Evolutionary conservation across 2,113 vertebrate species (phyloP).

Genomic region (Etia nguti): DNA sequence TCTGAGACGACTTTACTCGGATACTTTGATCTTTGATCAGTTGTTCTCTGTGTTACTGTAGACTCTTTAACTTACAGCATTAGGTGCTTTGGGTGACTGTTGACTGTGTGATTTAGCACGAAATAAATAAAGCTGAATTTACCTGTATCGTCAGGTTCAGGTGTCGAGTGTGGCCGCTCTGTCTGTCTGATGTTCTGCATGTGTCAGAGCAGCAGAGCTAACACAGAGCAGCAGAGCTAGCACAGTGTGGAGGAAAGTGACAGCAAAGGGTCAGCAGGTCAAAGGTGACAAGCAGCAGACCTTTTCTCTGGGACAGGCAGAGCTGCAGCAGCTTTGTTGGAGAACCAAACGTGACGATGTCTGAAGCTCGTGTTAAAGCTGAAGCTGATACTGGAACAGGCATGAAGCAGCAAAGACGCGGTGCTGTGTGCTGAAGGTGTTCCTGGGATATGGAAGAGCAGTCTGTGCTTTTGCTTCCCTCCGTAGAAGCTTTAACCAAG

Average conservation of each 20-base stretch:
- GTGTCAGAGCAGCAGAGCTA: not conserved
- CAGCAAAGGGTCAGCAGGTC: not conserved
- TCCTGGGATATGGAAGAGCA: not conserved
- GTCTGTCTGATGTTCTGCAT: not conserved
- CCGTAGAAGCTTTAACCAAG: not conserved
- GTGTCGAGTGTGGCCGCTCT: not conserved
- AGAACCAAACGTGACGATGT: not conserved
- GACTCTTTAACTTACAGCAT: not conserved
- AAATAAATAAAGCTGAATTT: not conserved
- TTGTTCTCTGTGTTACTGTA: not conserved
- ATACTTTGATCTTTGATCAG: not conserved
- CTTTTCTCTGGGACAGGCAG: not conserved
- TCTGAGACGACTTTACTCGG: not conserved
- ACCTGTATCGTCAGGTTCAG: not conserved
- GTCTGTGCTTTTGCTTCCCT: not conserved
- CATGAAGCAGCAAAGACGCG: not conserved
- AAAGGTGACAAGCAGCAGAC: not conserved
- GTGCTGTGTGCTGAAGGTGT: not conserved
- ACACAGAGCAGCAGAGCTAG: too few relatives aligned
- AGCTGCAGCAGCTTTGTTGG: not conserved
- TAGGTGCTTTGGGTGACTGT: not conserved
- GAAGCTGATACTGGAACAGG: not conserved
- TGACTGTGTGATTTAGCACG: not conserved
- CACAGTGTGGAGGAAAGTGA: not conserved
- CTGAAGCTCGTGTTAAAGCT: not conserved